phyloP scores from a whole-genome alignment of 2,113 vertebrate species.

The Gymnarchus niloticus region DNA sequence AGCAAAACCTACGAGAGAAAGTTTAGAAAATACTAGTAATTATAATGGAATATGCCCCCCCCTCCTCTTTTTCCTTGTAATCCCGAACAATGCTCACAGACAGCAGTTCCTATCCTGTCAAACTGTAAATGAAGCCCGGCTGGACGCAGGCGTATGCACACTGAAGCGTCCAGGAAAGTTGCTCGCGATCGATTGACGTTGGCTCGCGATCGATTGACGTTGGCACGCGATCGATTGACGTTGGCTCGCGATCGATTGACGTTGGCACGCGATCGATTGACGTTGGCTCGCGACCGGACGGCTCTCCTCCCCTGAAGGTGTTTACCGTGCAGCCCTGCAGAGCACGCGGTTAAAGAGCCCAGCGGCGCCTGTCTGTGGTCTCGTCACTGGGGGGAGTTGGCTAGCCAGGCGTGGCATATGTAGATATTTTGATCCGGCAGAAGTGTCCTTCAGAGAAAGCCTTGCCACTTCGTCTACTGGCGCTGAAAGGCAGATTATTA shows the following conservation, averaged over 20 bases:
- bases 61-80: not conserved
- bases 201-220: not conserved
- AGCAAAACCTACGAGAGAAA: not conserved
- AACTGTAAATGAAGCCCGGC: not conserved
- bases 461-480: not conserved
- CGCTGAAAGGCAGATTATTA: not conserved
- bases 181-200: not conserved
- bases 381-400: conserved; percentile 34
- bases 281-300: conserved; percentile 21
- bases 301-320: not conserved
- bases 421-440: not conserved
- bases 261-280: not conserved
- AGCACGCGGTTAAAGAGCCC: conserved; percentile 22
- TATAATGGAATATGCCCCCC: not conserved
- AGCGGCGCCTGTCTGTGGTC: not conserved
- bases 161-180: not conserved
- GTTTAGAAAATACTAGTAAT: not conserved
- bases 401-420: conserved; percentile 31
- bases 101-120: not conserved
- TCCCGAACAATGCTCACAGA: not conserved
- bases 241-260: not conserved
- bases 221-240: not conserved
- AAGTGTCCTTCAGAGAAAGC: not conserved
- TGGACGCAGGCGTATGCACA: not conserved
- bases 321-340: conserved; percentile 26